Evolutionary conservation across 2,888 invertebrate species (phyloP).

Genomic region (Leptinotarsa tumamoca): DNA sequence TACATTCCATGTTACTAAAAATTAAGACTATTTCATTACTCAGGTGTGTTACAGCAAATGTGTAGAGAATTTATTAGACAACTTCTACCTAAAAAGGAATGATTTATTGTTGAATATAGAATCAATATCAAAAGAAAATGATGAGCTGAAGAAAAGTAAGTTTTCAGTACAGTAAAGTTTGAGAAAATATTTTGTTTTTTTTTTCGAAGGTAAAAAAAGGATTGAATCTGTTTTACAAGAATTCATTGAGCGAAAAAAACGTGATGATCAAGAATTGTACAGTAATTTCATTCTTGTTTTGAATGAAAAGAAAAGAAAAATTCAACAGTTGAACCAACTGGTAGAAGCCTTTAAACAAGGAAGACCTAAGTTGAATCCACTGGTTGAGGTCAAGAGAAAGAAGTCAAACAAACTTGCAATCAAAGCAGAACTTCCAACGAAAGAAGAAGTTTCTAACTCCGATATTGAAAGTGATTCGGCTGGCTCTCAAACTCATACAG

Average conservation of each 20-base stretch:
- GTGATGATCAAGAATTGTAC: slow-evolving; percentile 56
- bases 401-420: slow-evolving; percentile 36
- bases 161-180: not conserved
- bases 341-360: slow-evolving; percentile 55
- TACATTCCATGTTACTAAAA: not conserved
- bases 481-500: slow-evolving; percentile 51
- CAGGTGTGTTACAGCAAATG: slow-evolving; percentile 6
- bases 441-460: slow-evolving; percentile 49
- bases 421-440: slow-evolving; percentile 36
- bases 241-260: slow-evolving; percentile 51
- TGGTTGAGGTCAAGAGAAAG: slow-evolving; percentile 40
- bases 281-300: slow-evolving; percentile 58
- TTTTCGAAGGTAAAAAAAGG: slow-evolving; percentile 42
- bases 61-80: not conserved
- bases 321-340: slow-evolving; percentile 61
- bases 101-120: not conserved
- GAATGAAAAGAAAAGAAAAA: slow-evolving; percentile 62
- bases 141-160: not conserved
- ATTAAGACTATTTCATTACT: not conserved
- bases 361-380: slow-evolving; percentile 49
- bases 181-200: not conserved
- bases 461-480: slow-evolving; percentile 40
- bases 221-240: slow-evolving; percentile 51
- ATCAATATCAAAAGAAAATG: not conserved
- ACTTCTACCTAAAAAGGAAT: not conserved